Evolutionary conservation across 2,888 invertebrate species (phyloP), one percentile per base, ranked within the genome.

Genomic region (Pseudanteris insignis): DNA sequence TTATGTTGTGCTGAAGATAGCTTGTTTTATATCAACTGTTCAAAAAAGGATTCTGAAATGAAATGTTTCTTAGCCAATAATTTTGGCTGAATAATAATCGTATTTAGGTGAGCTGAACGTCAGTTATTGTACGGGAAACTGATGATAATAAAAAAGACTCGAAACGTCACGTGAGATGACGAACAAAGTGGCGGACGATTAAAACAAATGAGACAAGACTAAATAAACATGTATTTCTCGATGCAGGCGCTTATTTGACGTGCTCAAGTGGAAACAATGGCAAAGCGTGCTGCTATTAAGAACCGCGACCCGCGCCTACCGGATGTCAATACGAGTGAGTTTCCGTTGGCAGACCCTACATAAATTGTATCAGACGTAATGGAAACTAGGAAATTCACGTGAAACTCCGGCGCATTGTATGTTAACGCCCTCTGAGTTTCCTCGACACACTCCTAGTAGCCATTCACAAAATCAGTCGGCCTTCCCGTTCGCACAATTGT

Each of bases 321-420:
- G 63, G 63, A 63, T 63, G 59, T 63, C 59, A 63, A 64, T 60
- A 57, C 44, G 34, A 60, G 47, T 55, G 51, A 60, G 60, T 57
- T 64, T 64, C 64, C 64, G 60, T 48, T 57, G 55, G 43, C 43
- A 63, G 59, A 54, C 50, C 55, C 63, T 63, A 64, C 58, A 64
- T 66, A 63, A 64, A 61, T 63, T 59, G 51, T 61, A 60, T 58
- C 57, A 53, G 29, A 46, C 55, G 48, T 61, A 62, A 54, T 59
- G 61, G 63, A 64, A 66, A 63, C 63, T 67, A 50, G 66, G 59
- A 61, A 59, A 67, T 47, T 64, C 63, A 51, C 64, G 63, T 43
- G 58, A 66, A 66, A 66, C 64, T 50, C 43, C 34, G 26, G 13
- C 7, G 61, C 41, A 66, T 66, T 66, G 66, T 66, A 60, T 64